A percentile compares a stretch with the other conserved stretches of the same genome.
phyloP scores from a whole-genome alignment of 2,113 vertebrate genomes.

The Dolichotis patagonum region DNA sequence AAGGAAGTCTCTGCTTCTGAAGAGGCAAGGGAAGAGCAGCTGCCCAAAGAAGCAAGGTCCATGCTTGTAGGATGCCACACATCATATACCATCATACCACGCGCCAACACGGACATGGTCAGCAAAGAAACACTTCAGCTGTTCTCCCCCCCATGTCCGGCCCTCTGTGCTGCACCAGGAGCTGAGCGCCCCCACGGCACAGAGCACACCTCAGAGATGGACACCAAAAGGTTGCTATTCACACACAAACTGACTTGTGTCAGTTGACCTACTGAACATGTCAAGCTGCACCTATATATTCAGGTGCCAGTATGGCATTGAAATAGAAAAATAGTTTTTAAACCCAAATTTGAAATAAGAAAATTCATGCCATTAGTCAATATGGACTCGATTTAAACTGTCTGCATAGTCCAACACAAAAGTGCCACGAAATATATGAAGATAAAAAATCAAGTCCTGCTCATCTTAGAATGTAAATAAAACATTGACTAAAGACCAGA shows the following conservation, averaged over 20 bases:
- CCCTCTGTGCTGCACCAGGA: background rate
- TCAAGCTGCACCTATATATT: background rate
- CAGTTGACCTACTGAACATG: background rate
- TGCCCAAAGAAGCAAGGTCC: background rate
- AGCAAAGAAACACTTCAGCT: background rate
- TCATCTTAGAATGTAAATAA: background rate
- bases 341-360: background rate
- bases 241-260: background rate
- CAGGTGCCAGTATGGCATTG: background rate
- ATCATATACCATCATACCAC: rapidly evolving
- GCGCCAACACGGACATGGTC: too few relatives aligned
- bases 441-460: background rate
- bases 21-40: background rate
- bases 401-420: background rate
- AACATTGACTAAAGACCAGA: background rate
- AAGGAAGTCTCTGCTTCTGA: background rate
- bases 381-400: background rate
- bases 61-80: rapidly evolving
- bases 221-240: background rate
- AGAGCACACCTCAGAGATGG: rapidly evolving
- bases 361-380: background rate
- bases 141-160: too few relatives aligned
- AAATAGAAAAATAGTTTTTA: background rate
- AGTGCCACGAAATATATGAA: background rate
- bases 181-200: too few relatives aligned